phyloP scores from a whole-genome alignment of 2,113 vertebrate genomes.

The Oostethus manadensis region DNA sequence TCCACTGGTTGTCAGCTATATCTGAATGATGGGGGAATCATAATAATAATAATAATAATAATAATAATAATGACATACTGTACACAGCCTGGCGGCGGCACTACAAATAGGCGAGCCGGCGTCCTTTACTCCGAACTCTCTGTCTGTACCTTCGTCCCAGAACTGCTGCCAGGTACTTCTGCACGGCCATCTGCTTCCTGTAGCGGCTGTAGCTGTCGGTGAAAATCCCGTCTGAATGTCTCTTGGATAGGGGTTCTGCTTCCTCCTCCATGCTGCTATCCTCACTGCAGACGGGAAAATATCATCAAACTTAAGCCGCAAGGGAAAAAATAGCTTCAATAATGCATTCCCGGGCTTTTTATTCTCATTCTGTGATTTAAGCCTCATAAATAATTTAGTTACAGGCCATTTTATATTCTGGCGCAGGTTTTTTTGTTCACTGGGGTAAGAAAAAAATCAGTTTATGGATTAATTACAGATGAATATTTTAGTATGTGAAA shows the following conservation, averaged over 20 bases:
- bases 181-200: conserved; percentile 99
- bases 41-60: no score
- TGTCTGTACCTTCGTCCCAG: conserved; percentile 99
- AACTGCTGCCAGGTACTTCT: conserved; percentile 98
- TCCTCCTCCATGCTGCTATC: conserved; percentile 82
- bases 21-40: conserved; percentile 81
- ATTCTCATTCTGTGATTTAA: conserved; percentile 20
- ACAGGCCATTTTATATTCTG: conserved; percentile 42
- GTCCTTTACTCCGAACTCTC: conserved; percentile 99
- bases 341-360: conserved; percentile 3
- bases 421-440: conserved; percentile 23
- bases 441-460: conserved; percentile 26
- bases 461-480: conserved; percentile 24
- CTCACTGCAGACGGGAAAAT: conserved; percentile 57
- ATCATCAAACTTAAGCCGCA: background rate
- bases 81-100: conserved; percentile 60
- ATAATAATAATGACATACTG: background rate
- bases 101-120: conserved; percentile 97
- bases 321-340: background rate
- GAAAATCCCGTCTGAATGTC: conserved; percentile 98
- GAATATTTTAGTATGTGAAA: conserved; percentile 14
- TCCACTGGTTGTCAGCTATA: conserved; percentile 88
- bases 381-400: conserved; percentile 50
- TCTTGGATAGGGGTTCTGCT: conserved; percentile 88
- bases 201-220: conserved; percentile 99